Conservation (phyloP, 2,113 vertebrate species). For the Phyllostomus discolor region DNA sequence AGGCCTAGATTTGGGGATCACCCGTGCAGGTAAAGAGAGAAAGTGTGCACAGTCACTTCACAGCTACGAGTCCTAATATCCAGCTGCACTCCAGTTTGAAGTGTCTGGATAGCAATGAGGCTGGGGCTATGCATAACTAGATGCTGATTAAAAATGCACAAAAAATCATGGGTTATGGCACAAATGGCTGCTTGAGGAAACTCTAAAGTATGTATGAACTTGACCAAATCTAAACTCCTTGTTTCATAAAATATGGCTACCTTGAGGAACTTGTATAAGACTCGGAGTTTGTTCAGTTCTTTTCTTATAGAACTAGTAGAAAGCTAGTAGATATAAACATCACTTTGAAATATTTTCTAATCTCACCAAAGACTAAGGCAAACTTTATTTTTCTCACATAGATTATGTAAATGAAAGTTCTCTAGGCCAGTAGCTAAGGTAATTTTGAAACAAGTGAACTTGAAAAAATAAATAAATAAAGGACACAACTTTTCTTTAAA, state of each 20-base stretch:
- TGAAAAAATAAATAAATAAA: not conserved
- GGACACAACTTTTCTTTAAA: not conserved
- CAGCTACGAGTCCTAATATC: not conserved
- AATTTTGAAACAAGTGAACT: not conserved
- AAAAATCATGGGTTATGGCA: constrained; percentile 52
- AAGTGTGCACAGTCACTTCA: not conserved
- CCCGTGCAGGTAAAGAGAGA: not conserved
- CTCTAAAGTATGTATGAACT: constrained; percentile 31
- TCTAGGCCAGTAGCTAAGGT: not conserved
- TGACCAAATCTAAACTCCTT: constrained; percentile 48
- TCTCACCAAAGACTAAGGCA: not conserved
- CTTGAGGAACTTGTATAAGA: constrained; percentile 36
- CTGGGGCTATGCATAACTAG: constrained; percentile 8
- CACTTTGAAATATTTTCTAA: constrained; percentile 37
- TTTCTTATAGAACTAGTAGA: not conserved
- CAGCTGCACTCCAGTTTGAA: not conserved
- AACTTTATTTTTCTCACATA: constrained; percentile 13
- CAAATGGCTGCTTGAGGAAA: constrained; percentile 52
- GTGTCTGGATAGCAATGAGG: constrained; percentile 17
- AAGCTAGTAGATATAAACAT: not conserved
- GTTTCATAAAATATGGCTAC: constrained; percentile 55
- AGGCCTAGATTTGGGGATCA: constrained; percentile 7
- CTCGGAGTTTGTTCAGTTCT: not conserved
- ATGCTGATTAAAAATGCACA: constrained; percentile 58
- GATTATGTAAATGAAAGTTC: not conserved